Conservation (phyloP, 1,140 invertebrate genomes). For the Latrodectus geometricus region DNA sequence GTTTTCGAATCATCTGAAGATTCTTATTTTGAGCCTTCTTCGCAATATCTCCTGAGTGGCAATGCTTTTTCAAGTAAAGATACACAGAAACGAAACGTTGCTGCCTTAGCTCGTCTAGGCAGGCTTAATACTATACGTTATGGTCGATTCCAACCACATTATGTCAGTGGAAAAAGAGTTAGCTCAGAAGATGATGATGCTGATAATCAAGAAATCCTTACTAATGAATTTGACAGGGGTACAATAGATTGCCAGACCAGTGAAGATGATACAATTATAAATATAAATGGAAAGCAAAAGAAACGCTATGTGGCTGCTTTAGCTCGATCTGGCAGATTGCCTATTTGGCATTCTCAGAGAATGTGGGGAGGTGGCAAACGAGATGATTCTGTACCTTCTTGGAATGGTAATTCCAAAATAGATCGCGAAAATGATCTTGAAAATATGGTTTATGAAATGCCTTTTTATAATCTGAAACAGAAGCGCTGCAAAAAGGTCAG, state of each 20-base stretch:
- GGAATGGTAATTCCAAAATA: neutral
- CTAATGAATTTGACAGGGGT: slow-evolving; percentile 2
- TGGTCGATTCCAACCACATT: slow-evolving; percentile 10
- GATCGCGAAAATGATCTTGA: slow-evolving; percentile 9
- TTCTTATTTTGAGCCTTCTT: neutral
- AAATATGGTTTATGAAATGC: slow-evolving; percentile 23
- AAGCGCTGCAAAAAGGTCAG: slow-evolving; percentile 30
- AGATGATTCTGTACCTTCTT: slow-evolving; percentile 29
- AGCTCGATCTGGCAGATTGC: slow-evolving; percentile 46
- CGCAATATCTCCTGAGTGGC: neutral
- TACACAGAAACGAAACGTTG: slow-evolving; percentile 45
- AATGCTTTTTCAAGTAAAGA: neutral
- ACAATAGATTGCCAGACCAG: slow-evolving; percentile 10
- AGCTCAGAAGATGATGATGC: slow-evolving; percentile 13
- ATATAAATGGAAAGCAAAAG: neutral
- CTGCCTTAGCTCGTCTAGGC: slow-evolving; percentile 34
- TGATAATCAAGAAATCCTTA: neutral
- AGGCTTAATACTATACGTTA: slow-evolving; percentile 39
- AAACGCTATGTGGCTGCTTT: slow-evolving; percentile 58
- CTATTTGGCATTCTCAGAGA: slow-evolving; percentile 51
- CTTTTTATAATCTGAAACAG: neutral
- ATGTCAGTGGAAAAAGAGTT: slow-evolving; percentile 27
- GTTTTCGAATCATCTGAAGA: slow-evolving; percentile 5
- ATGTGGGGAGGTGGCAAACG: slow-evolving; percentile 51
- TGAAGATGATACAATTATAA: neutral